These are phyloP conservation scores for Rhagonycha fulva DNA, from an alignment of 2,888 invertebrate genomes.

Conservation along the genomic window DNA sequence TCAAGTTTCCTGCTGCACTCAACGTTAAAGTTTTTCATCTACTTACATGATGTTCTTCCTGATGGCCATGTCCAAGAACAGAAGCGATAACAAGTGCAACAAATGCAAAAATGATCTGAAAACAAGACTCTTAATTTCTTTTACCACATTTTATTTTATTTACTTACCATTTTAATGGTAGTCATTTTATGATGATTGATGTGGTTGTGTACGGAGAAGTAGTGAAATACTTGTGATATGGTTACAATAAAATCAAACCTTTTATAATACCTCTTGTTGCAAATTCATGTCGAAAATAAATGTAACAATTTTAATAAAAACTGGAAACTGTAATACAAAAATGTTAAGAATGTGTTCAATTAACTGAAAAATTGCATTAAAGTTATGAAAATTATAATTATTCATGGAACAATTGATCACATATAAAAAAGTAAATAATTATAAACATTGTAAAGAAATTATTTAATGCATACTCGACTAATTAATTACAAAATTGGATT, in stretches of 20 bases:
- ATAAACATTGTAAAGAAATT: not conserved
- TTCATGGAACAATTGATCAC: not conserved
- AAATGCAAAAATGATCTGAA: not conserved
- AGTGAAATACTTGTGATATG: not conserved
- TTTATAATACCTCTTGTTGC: not conserved
- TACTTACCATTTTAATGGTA: not conserved
- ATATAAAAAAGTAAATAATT: not conserved
- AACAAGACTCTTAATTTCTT: not conserved
- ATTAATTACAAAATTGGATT: not conserved
- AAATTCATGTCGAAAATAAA: not conserved
- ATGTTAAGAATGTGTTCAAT: not conserved
- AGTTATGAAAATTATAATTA: conserved; percentile 10
- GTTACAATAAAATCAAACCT: not conserved
- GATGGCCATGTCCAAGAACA: not conserved
- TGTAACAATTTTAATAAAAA: not conserved
- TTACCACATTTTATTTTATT: not conserved
- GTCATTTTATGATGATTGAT: not conserved
- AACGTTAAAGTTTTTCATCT: not conserved
- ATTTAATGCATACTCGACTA: not conserved
- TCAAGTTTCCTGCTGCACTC: not conserved
- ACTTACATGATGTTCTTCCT: not conserved
- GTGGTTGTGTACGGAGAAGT: not conserved
- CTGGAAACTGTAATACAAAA: not conserved
- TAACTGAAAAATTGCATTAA: not conserved
- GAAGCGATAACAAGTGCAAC: not conserved